A percentile compares a stretch with the other conserved stretches of the same genome.
Evolutionary conservation across 2,888 invertebrate species (phyloP).

Genomic region (Caenorhabditis sinica): DNA sequence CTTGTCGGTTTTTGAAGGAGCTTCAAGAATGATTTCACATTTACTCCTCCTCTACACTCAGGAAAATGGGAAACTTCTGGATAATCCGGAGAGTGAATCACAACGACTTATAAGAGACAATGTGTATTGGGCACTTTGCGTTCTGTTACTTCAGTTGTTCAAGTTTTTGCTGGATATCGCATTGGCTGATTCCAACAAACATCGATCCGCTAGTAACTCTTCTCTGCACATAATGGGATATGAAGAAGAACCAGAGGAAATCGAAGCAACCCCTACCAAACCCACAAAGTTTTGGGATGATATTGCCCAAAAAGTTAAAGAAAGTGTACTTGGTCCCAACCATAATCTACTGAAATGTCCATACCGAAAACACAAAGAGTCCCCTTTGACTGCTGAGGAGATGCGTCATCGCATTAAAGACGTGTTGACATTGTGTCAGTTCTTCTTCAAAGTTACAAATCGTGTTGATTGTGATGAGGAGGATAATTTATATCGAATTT

Average conservation of each 20-base stretch:
- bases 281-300: constrained; percentile 50
- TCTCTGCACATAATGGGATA: constrained; percentile 38
- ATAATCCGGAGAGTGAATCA: constrained; percentile 32
- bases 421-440: constrained; percentile 45
- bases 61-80: constrained; percentile 50
- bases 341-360: constrained; percentile 40
- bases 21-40: constrained; percentile 26
- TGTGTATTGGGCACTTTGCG: constrained; percentile 43
- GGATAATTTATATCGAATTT: constrained; percentile 45
- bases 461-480: constrained; percentile 52
- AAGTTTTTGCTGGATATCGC: constrained; percentile 48
- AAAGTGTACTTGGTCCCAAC: constrained; percentile 49
- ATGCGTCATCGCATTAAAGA: constrained; percentile 49
- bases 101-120: constrained; percentile 46
- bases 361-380: constrained; percentile 47
- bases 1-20: constrained; percentile 36
- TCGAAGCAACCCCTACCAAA: constrained; percentile 33
- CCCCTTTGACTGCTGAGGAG: constrained; percentile 39
- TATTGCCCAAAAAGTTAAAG: constrained; percentile 52
- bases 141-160: constrained; percentile 41
- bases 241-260: constrained; percentile 50
- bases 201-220: constrained; percentile 61
- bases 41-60: constrained; percentile 40
- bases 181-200: constrained; percentile 51
- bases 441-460: constrained; percentile 43